A percentile compares a stretch with the other conserved stretches of the same genome.
phyloP scores from a whole-genome alignment of 30 jellyfish, hydroid and myxozoan genomes.

The Turritopsis rubra region DNA sequence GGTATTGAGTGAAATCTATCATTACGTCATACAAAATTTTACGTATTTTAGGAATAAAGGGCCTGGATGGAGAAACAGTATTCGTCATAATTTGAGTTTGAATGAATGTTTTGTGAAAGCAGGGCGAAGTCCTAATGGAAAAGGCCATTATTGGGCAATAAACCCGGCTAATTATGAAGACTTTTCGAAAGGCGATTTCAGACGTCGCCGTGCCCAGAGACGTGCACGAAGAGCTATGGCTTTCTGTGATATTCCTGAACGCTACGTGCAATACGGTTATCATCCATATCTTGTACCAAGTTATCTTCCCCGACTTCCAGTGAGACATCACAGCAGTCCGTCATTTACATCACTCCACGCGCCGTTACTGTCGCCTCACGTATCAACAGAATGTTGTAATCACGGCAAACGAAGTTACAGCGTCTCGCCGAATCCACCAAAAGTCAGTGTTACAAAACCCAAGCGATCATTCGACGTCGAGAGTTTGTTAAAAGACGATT shows the following conservation, averaged over 20 bases:
- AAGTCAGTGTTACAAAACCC: not conserved
- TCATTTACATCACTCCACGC: not conserved
- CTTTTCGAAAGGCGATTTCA: constrained; percentile 34
- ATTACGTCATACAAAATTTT: constrained; percentile 12
- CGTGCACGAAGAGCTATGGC: constrained; percentile 40
- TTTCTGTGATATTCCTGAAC: constrained; percentile 12
- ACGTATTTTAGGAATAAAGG: constrained; percentile 28
- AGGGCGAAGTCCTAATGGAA: constrained; percentile 49
- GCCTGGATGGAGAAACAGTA: constrained; percentile 46
- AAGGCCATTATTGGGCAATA: constrained; percentile 47
- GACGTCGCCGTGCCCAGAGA: constrained; percentile 42
- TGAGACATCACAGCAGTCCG: not conserved
- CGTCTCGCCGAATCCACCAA: not conserved
- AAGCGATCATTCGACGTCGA: constrained; percentile 42
- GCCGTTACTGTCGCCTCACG: not conserved
- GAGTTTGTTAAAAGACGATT: constrained; percentile 28
- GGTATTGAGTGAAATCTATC: constrained; percentile 32
- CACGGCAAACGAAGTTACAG: not conserved
- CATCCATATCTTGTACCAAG: not conserved
- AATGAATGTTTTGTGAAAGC: constrained; percentile 45
- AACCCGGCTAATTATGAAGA: constrained; percentile 38
- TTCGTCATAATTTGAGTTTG: constrained; percentile 34
- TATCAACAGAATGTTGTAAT: not conserved
- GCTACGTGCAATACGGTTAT: not conserved
- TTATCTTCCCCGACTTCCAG: not conserved